Evolutionary conservation across 2,113 vertebrate genomes (phyloP).

Genomic region (Embiotoca jacksoni): DNA sequence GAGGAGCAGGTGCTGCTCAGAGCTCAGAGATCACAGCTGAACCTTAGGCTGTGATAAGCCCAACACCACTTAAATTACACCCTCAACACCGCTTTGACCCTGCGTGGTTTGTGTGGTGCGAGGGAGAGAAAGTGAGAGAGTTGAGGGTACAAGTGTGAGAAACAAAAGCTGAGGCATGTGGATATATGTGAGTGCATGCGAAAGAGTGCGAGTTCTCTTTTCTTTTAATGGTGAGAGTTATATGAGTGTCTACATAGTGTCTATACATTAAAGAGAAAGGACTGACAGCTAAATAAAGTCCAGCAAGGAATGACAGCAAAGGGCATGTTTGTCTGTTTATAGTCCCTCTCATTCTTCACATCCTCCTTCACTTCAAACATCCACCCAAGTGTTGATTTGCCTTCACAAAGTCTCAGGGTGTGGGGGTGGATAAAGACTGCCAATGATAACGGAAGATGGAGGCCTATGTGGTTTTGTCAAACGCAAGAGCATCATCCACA

Average conservation of each 20-base stretch:
- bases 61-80: conserved; percentile 78
- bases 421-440: conserved; percentile 56
- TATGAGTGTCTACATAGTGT: conserved; percentile 10
- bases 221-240: conserved; percentile 30
- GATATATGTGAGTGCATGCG: conserved; percentile 38
- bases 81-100: conserved; percentile 60
- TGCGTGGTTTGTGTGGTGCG: conserved; percentile 53
- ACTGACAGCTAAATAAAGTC: conserved; percentile 57
- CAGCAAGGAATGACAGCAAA: conserved; percentile 54
- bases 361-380: conserved; percentile 58
- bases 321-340: conserved; percentile 59
- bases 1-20: conserved; percentile 76
- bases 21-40: conserved; percentile 76
- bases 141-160: conserved; percentile 66
- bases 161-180: conserved; percentile 67
- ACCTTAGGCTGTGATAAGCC: conserved; percentile 74
- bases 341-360: conserved; percentile 50
- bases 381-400: conserved; percentile 60
- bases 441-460: conserved; percentile 49
- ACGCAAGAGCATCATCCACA: conserved; percentile 44
- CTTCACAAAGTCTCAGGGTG: conserved; percentile 41
- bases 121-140: conserved; percentile 62
- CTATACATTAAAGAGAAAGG: conserved; percentile 38
- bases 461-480: conserved; percentile 65
- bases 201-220: conserved; percentile 16